A percentile compares a stretch with the other conserved stretches of the same genome.
phyloP scores from a whole-genome alignment of 1,140 invertebrate species.

The Alviniconcha marisindica region DNA sequence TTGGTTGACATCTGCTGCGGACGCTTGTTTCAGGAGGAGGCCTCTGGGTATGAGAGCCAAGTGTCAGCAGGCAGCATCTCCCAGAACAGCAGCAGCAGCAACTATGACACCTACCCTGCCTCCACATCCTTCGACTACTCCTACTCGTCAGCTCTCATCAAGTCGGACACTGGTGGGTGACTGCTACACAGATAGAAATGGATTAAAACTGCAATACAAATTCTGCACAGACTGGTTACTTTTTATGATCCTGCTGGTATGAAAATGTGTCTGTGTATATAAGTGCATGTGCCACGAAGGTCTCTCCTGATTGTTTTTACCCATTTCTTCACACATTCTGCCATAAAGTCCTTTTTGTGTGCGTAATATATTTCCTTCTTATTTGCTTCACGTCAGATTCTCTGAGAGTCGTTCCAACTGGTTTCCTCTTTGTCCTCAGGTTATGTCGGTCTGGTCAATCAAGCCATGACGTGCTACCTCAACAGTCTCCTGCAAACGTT shows the following conservation, averaged over 20 bases:
- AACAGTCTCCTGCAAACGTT: slow-evolving; percentile 93
- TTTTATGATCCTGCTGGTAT: too few species aligned
- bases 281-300: too few species aligned
- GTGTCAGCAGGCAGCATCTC: slow-evolving; percentile 47
- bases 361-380: too few species aligned
- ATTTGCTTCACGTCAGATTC: too few species aligned
- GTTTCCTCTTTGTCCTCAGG: slow-evolving; percentile 61
- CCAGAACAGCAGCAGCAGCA: slow-evolving; percentile 41
- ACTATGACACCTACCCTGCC: slow-evolving; percentile 47
- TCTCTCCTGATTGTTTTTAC: too few species aligned
- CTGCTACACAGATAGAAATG: not conserved
- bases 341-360: too few species aligned
- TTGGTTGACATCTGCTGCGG: not conserved
- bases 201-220: too few species aligned
- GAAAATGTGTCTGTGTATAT: too few species aligned
- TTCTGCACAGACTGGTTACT: too few species aligned
- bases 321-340: too few species aligned
- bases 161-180: slow-evolving; percentile 74
- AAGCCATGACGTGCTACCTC: slow-evolving; percentile 96
- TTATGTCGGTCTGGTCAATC: slow-evolving; percentile 93
- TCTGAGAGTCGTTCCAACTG: too few species aligned
- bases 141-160: slow-evolving; percentile 69
- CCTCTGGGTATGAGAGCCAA: slow-evolving; percentile 52
- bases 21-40: slow-evolving; percentile 27
- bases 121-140: slow-evolving; percentile 61